phyloP scores from a whole-genome alignment of 2,888 invertebrate genomes.

The Penaeus monodon region DNA sequence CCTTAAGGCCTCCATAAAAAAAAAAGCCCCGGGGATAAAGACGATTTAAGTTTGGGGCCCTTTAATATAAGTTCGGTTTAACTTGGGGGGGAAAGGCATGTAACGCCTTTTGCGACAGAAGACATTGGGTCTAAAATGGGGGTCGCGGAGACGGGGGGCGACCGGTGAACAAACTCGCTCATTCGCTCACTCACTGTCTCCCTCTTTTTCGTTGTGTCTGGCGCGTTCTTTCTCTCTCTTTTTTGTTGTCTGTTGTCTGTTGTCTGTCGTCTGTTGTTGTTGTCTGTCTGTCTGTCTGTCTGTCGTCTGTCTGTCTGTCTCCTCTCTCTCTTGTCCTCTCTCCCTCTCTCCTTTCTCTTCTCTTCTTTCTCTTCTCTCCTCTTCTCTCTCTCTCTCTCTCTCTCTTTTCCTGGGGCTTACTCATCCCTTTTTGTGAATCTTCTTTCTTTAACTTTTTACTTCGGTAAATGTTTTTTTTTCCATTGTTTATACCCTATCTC shows the following conservation, averaged over 20 bases:
- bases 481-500: not conserved
- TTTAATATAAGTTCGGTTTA: too few species aligned
- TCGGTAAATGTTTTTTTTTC: too few species aligned
- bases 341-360: not conserved
- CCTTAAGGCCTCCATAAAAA: too few species aligned
- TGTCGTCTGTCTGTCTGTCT: too few species aligned
- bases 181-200: not conserved
- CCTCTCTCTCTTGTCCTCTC: not conserved
- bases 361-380: not conserved
- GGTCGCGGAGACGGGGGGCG: too few species aligned
- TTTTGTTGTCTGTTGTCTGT: not conserved
- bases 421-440: not conserved
- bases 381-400: too few species aligned
- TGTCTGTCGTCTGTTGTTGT: not conserved
- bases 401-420: not conserved
- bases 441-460: not conserved
- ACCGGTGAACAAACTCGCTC: not conserved
- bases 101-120: too few species aligned
- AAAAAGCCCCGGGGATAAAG: too few species aligned
- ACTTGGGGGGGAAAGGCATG: too few species aligned
- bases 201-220: not conserved
- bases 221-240: not conserved
- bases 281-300: not conserved
- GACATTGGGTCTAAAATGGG: too few species aligned
- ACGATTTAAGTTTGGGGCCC: too few species aligned